Evolutionary conservation across 1,140 invertebrate species (phyloP).

Genomic region (Chironomus striatipennis): DNA sequence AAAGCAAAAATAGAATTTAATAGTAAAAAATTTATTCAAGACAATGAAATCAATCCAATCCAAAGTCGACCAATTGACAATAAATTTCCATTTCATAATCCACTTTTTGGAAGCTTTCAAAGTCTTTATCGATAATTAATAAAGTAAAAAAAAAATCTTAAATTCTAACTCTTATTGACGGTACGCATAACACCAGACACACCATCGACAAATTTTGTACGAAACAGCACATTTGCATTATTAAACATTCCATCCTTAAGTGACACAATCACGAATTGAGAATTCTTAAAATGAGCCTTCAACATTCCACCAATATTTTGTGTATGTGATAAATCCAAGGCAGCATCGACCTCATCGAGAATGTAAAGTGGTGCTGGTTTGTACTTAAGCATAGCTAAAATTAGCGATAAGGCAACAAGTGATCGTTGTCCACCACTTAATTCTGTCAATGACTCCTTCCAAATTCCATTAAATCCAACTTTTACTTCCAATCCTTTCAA

Average conservation of each 20-base stretch:
- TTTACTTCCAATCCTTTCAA: constrained; percentile 86
- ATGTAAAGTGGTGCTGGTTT: constrained; percentile 98
- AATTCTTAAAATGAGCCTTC: constrained; percentile 85
- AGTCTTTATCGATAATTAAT: not conserved
- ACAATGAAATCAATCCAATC: not conserved
- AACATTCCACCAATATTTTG: constrained; percentile 98
- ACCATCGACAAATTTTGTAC: constrained; percentile 91
- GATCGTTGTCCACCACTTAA: constrained; percentile 95
- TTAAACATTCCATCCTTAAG: constrained; percentile 99
- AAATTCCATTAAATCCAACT: constrained; percentile 85
- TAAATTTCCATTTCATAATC: not conserved
- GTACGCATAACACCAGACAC: constrained; percentile 80
- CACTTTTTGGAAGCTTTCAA: not conserved
- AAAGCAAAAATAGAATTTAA: not conserved
- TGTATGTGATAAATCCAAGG: constrained; percentile 95
- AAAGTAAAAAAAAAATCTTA: not conserved
- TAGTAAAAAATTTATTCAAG: not conserved
- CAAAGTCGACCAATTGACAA: not conserved
- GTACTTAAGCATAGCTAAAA: constrained; percentile 92
- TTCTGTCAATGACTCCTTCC: constrained; percentile 95
- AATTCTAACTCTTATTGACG: constrained; percentile 34
- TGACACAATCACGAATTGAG: constrained; percentile 97
- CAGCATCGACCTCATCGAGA: constrained; percentile 98
- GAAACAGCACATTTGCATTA: constrained; percentile 97
- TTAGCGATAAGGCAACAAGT: constrained; percentile 90